Evolutionary conservation across 2,113 vertebrate species (phyloP).

Genomic region (Aix galericulata): DNA sequence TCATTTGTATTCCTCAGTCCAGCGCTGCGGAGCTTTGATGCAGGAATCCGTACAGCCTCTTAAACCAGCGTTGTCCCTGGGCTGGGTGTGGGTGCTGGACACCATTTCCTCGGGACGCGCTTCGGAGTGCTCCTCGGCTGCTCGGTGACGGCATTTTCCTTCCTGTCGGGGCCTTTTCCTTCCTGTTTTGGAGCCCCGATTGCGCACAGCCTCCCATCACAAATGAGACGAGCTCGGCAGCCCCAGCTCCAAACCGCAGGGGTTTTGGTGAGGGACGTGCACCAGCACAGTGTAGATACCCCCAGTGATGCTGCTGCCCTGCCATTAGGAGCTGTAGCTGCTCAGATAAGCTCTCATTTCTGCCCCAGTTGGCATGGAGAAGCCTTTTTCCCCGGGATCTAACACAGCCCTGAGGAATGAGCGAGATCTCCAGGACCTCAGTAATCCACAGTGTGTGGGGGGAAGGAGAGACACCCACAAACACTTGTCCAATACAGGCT

Average conservation of each 20-base stretch:
- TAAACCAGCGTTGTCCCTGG: neutral
- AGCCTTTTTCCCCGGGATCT: neutral
- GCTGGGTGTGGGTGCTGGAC: neutral
- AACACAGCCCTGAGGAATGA: neutral
- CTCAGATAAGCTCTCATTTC: neutral
- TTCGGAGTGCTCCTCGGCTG: neutral
- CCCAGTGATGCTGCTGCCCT: neutral
- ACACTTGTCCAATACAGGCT: neutral
- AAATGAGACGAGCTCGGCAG: neutral
- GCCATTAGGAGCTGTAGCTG: neutral
- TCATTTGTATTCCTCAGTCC: neutral
- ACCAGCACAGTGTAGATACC: accelerated
- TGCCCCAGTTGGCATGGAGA: neutral
- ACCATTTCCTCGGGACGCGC: neutral
- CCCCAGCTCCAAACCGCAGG: neutral
- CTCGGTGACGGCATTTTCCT: neutral
- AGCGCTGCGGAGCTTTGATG: neutral
- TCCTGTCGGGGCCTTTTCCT: neutral
- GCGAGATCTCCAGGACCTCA: neutral
- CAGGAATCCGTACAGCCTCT: neutral
- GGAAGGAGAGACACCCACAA: neutral
- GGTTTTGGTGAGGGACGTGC: neutral
- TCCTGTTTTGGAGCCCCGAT: neutral
- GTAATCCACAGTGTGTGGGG: neutral
- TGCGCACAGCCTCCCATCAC: neutral